Evolutionary conservation across 2,888 invertebrate genomes (phyloP), one percentile per base, ranked within the genome.

Genomic region (Limnephilus rhombicus): DNA sequence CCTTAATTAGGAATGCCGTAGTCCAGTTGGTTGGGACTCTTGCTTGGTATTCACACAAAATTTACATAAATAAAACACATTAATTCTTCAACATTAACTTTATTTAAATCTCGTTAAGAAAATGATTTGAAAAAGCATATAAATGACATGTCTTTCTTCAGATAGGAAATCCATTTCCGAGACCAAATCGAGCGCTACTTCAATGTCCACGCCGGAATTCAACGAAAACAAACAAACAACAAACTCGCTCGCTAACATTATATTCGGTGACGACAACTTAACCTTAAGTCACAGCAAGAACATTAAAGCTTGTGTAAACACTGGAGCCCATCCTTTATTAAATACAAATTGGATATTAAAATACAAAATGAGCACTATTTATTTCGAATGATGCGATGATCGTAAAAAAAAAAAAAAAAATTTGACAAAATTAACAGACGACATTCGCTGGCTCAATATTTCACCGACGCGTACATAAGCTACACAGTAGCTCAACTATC

Each of bases 271-370:
- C 12, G 83, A 83, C 34, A 83, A 87, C 86, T 80, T 82, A 89
- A 81, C 29, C 89, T 41, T 89, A 89, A 31, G 80, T 89, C 89
- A 89, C 81, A 89, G 89, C 89, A 45, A 89, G 34, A 41, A 89
- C 68, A 89, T 89, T 89, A 89, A 89, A 89, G 89, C 89, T 89
- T 89, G 24, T 89, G 81, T 89, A 89, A 24, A 82, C 45, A 68
- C 41, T 31, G 34, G 81, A 37, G 37, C n/a, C 81, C 12, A 24
- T 31, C 31, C 31, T 81, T 81, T 41, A 89, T 41, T 31, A 80
- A 80, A 81, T 80, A 88, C 80, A 80, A 88, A 88, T 45, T 87
- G 86, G 86, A 87, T 81, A 89, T 89, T 89, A 89, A 89, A 89
- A 89, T 89, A 89, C 89, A 89, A 89, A 89, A 89, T 89, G 81